A percentile compares a stretch with the other conserved stretches of the same genome.
phyloP scores from a whole-genome alignment of 1,140 invertebrate species.

The Ceratina calcarata region DNA sequence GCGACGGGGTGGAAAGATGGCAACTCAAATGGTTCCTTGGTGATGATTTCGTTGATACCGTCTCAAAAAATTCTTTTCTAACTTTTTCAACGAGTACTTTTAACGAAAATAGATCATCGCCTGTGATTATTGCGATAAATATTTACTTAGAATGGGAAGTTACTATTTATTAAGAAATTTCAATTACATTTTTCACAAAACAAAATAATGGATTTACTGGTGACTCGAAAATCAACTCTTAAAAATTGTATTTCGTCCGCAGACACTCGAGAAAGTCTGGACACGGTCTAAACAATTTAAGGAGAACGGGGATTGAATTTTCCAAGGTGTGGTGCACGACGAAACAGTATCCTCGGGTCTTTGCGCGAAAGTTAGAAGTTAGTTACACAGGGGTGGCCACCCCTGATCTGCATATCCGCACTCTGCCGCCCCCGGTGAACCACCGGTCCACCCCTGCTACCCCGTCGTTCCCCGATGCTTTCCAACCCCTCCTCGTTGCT shows the following conservation, averaged over 20 bases:
- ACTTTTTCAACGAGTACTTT: neutral
- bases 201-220: too few relatives aligned
- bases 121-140: too few relatives aligned
- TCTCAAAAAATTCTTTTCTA: neutral
- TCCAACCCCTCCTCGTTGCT: conserved; percentile 56
- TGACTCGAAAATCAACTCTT: too few relatives aligned
- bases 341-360: conserved; percentile 42
- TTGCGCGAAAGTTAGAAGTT: conserved; percentile 76
- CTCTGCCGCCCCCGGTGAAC: conserved; percentile 48
- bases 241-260: too few relatives aligned
- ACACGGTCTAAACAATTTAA: neutral
- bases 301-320: neutral
- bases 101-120: too few relatives aligned
- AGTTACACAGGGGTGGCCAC: conserved; percentile 75
- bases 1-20: conserved; percentile 6
- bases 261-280: too few relatives aligned
- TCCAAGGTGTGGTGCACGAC: conserved; percentile 22
- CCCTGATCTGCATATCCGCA: conserved; percentile 79
- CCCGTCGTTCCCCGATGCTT: conserved; percentile 50
- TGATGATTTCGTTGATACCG: neutral
- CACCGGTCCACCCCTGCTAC: conserved; percentile 38
- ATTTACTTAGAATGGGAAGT: too few relatives aligned
- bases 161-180: too few relatives aligned
- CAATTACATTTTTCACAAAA: too few relatives aligned
- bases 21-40: conserved; percentile 32